A percentile compares a stretch with the other conserved stretches of the same genome.
Conservation (phyloP, 2,113 vertebrate genomes). For the Melospiza melodia region DNA sequence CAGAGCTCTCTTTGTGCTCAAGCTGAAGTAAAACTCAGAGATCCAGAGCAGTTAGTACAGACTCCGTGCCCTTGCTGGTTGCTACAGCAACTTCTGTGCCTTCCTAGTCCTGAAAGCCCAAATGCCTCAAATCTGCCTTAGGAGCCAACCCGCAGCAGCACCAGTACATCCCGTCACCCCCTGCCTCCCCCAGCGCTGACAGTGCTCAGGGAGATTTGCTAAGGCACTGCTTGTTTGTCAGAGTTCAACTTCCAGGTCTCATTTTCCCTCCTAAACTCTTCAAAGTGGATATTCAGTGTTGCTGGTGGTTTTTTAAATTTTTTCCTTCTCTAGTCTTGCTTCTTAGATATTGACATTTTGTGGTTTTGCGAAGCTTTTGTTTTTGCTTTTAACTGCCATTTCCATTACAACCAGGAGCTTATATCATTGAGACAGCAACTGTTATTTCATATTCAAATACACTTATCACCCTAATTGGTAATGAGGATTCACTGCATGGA, state of each 20-base stretch:
- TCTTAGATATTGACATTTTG: neutral
- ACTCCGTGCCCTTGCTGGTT: neutral
- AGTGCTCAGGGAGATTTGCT: neutral
- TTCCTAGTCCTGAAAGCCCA: neutral
- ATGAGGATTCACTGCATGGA: slow-evolving; percentile 15
- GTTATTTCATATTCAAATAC: slow-evolving; percentile 26
- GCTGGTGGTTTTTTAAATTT: rapidly evolving
- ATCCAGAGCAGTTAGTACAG: neutral
- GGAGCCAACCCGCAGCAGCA: neutral
- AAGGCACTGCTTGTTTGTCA: neutral
- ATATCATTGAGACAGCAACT: neutral
- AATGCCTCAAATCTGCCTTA: neutral
- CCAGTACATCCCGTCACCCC: neutral
- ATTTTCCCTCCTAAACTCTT: neutral
- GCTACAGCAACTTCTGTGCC: neutral
- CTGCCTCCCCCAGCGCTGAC: neutral
- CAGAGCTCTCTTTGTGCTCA: neutral
- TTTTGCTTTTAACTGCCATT: slow-evolving; percentile 23
- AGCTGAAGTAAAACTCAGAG: neutral
- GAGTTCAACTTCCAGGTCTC: neutral
- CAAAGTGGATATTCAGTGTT: neutral
- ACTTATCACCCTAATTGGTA: slow-evolving; percentile 32
- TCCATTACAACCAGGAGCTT: neutral
- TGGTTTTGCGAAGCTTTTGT: neutral
- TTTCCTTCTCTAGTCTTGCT: neutral